phyloP scores from a whole-genome alignment of 2,113 vertebrate species.

The Paraplagusia blochii region DNA sequence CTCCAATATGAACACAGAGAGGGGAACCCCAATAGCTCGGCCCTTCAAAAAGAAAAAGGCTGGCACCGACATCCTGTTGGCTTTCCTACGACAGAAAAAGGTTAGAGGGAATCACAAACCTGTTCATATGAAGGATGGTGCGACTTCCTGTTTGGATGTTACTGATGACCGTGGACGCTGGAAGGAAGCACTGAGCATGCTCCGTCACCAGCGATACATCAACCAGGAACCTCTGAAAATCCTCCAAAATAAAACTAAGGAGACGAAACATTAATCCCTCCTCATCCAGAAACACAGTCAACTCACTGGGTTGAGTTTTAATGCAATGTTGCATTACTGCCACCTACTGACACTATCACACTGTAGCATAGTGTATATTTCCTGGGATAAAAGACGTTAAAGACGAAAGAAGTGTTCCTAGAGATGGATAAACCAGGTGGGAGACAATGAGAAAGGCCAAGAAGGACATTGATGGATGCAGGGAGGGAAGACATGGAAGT shows the following conservation, averaged over 20 bases:
- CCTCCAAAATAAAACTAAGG: conserved; percentile 67
- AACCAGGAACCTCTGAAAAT: conserved; percentile 60
- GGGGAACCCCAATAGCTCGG: conserved; percentile 9
- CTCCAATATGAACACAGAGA: conserved; percentile 32
- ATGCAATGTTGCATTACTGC: no score
- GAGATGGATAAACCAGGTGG: no score
- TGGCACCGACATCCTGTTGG: background rate
- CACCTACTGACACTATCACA: no score
- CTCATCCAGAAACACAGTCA: conserved; percentile 4
- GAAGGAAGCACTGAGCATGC: conserved; percentile 49
- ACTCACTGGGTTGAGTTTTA: no score
- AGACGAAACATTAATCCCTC: conserved; percentile 38
- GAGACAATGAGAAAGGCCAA: no score
- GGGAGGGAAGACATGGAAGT: no score
- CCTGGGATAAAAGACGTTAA: no score
- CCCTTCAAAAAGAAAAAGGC: background rate
- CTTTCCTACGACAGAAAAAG: conserved; percentile 36
- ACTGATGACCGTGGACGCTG: conserved; percentile 62
- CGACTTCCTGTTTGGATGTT: conserved; percentile 57
- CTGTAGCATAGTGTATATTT: no score
- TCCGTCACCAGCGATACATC: conserved; percentile 54
- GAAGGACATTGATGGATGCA: no score
- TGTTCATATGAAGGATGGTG: conserved; percentile 68
- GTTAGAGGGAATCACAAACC: conserved; percentile 30
- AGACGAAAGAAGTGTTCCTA: no score